phyloP scores from a whole-genome alignment of 2,888 invertebrate genomes.

The Diarsia dahlii region DNA sequence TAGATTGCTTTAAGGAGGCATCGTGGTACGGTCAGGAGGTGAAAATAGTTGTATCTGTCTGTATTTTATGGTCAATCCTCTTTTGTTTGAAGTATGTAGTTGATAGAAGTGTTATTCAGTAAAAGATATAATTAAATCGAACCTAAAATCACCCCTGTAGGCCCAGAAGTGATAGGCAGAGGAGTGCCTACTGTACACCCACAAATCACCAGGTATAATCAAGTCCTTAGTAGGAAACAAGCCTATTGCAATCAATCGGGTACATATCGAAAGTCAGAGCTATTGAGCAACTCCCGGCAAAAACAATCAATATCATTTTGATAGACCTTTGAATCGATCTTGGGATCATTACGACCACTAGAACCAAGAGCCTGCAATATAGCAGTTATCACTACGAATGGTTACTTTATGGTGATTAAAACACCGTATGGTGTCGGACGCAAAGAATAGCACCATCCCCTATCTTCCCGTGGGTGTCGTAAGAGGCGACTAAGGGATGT shows the following conservation, averaged over 20 bases:
- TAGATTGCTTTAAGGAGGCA: conserved; percentile 38
- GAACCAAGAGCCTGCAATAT: neutral
- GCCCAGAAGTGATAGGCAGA: neutral
- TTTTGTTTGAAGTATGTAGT: neutral
- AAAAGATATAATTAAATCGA: neutral
- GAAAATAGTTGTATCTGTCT: neutral
- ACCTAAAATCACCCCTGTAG: neutral
- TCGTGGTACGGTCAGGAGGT: conserved; percentile 46
- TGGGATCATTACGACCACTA: neutral
- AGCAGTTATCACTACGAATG: neutral
- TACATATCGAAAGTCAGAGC: neutral
- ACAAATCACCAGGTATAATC: neutral
- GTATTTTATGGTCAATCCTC: neutral
- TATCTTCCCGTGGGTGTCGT: too few relatives aligned
- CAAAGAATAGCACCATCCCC: too few relatives aligned
- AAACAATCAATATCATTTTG: neutral
- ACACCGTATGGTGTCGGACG: too few relatives aligned
- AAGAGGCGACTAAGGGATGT: too few relatives aligned
- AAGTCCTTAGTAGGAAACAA: neutral
- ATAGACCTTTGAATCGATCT: neutral
- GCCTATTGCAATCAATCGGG: neutral
- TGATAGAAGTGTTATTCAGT: neutral
- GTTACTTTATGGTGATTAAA: neutral
- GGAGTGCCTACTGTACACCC: neutral
- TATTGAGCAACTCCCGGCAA: neutral